Conservation (phyloP, 2,113 vertebrate genomes). For the Lophura nycthemera region DNA sequence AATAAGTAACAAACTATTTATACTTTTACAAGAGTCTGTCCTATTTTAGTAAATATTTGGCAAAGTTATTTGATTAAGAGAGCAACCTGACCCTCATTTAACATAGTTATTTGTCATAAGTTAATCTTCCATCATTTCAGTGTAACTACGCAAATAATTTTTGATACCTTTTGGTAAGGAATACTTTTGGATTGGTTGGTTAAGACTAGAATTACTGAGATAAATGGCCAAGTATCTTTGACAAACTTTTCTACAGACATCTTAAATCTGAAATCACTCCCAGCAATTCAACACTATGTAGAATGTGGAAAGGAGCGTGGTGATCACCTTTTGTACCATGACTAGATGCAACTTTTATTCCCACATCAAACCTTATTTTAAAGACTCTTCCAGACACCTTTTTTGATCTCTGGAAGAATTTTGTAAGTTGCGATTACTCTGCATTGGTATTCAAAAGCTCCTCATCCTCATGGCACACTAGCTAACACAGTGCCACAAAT, state of each 20-base stretch:
- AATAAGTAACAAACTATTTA: slow-evolving; percentile 86
- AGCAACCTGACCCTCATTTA: slow-evolving; percentile 79
- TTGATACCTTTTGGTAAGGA: slow-evolving; percentile 16
- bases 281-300: not conserved
- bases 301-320: fast-evolving
- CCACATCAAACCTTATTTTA: not conserved
- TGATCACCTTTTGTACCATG: not conserved
- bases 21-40: slow-evolving; percentile 83
- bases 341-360: not conserved
- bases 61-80: slow-evolving; percentile 80
- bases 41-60: slow-evolving; percentile 86
- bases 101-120: slow-evolving; percentile 69
- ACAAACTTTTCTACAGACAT: not conserved
- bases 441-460: not conserved
- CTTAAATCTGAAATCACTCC: slow-evolving; percentile 1
- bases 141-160: slow-evolving; percentile 68
- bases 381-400: not conserved
- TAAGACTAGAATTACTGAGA: slow-evolving; percentile 29
- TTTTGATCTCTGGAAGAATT: not conserved
- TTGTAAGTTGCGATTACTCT: not conserved
- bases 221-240: slow-evolving; percentile 1
- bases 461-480: fast-evolving
- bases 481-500: not conserved
- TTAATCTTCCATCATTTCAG: slow-evolving; percentile 69
- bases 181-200: slow-evolving; percentile 19